These are phyloP conservation scores for Pristionchus japonicus DNA, from an alignment of 2,888 invertebrate genomes.

Conservation along the genomic window DNA sequence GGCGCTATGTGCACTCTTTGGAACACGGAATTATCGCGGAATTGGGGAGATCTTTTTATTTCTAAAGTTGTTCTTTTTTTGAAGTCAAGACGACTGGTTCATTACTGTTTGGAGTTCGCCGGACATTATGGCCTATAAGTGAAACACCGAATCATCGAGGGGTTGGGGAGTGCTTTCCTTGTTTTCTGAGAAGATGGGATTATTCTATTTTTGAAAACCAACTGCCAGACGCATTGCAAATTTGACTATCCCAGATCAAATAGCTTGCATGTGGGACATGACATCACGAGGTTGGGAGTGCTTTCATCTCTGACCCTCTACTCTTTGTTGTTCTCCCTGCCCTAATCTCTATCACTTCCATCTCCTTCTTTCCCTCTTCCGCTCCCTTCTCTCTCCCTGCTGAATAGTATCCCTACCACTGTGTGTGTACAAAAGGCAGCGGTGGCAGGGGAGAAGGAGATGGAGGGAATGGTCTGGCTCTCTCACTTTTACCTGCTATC, in stretches of 20 bases:
- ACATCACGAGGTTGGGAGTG: neutral
- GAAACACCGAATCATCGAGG: no score
- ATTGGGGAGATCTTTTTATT: no score
- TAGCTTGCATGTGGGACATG: neutral
- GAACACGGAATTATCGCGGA: no score
- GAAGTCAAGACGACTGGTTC: no score
- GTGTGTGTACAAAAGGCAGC: constrained; percentile 10
- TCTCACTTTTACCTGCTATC: neutral
- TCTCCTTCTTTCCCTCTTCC: neutral
- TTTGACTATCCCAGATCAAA: no score
- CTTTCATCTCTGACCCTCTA: neutral
- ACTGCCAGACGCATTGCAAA: no score
- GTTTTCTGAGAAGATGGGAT: neutral
- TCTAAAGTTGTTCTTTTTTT: no score
- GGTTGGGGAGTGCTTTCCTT: no score
- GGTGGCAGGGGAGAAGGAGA: neutral
- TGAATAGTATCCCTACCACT: neutral
- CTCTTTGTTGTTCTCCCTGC: neutral
- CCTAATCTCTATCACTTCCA: constrained; percentile 2
- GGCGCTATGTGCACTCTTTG: no score
- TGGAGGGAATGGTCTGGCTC: neutral
- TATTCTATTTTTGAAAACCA: no score
- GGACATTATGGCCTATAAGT: no score
- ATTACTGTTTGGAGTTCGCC: no score
- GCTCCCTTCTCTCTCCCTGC: neutral